Evolutionary conservation across 2,797 vertebrate species (phyloP).

Genomic region (Amblyraja radiata): DNA sequence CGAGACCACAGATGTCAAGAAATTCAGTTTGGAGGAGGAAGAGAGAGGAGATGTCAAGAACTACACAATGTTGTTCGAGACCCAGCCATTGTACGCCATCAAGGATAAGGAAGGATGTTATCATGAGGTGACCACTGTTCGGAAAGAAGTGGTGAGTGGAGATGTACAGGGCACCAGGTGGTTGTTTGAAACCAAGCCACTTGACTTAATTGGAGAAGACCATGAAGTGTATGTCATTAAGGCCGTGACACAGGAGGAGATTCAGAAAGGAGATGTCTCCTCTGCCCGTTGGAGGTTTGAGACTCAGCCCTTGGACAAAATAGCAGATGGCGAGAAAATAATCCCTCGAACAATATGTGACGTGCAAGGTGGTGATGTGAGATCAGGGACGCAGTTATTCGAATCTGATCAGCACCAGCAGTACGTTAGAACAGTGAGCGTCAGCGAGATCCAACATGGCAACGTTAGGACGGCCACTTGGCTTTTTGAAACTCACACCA

Average conservation of each 20-base stretch:
- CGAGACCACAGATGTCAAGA: slow-evolving; percentile 52
- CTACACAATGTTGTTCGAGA: slow-evolving; percentile 87
- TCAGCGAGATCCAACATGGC: slow-evolving; percentile 81
- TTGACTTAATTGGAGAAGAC: slow-evolving; percentile 77
- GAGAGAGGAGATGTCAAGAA: slow-evolving; percentile 78
- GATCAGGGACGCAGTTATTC: slow-evolving; percentile 67
- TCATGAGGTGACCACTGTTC: slow-evolving; percentile 86
- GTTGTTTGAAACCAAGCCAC: slow-evolving; percentile 92
- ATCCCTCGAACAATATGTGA: slow-evolving; percentile 63
- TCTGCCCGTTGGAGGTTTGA: slow-evolving; percentile 86
- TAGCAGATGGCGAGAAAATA: slow-evolving; percentile 63
- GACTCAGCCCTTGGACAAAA: slow-evolving; percentile 80
- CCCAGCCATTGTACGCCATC: slow-evolving; percentile 83
- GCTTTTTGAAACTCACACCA: slow-evolving; percentile 82
- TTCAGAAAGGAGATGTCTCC: slow-evolving; percentile 78
- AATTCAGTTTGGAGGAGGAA: slow-evolving; percentile 60
- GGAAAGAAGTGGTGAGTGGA: slow-evolving; percentile 76
- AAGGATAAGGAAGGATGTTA: slow-evolving; percentile 80
- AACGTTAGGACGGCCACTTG: slow-evolving; percentile 81
- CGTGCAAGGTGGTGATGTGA: slow-evolving; percentile 77
- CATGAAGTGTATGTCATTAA: slow-evolving; percentile 80
- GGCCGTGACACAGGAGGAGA: slow-evolving; percentile 81
- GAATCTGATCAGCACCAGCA: slow-evolving; percentile 60
- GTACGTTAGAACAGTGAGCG: slow-evolving; percentile 71
- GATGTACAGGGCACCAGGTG: slow-evolving; percentile 81